Evolutionary conservation across 2,113 vertebrate genomes (phyloP).

Genomic region (Microcebus griseorufus): DNA sequence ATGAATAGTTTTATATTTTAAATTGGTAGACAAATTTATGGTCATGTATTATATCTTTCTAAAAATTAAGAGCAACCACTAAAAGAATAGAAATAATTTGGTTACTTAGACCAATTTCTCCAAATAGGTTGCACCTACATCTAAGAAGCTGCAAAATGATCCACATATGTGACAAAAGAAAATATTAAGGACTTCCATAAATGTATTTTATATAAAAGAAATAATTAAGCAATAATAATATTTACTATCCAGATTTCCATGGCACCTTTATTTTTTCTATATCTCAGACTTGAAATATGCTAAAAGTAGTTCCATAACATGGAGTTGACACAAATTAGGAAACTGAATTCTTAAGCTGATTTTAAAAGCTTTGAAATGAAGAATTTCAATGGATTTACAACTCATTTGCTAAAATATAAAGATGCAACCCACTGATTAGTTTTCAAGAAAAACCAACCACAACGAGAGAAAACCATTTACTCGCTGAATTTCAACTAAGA

Average conservation of each 20-base stretch:
- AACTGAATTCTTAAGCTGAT: background rate
- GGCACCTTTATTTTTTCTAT: background rate
- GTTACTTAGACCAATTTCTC: background rate
- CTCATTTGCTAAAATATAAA: conserved; percentile 1
- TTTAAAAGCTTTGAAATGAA: conserved; percentile 3
- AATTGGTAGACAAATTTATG: background rate
- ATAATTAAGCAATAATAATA: background rate
- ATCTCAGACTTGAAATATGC: background rate
- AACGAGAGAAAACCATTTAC: background rate
- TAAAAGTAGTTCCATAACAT: background rate
- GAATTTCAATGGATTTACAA: background rate
- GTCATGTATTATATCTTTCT: background rate
- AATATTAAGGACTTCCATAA: background rate
- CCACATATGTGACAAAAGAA: background rate
- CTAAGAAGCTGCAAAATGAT: background rate
- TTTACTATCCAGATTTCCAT: background rate
- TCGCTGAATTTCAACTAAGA: background rate
- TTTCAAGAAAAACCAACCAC: background rate
- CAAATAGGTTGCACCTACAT: background rate
- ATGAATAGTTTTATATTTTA: background rate
- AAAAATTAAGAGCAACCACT: background rate
- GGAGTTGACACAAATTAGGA: background rate
- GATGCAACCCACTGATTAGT: background rate
- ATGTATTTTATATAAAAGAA: conserved; percentile 21
- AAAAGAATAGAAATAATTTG: background rate